Evolutionary conservation across 2,797 vertebrate genomes (phyloP), one percentile per base, ranked within the genome.

Genomic region (Forpus xanthops): DNA sequence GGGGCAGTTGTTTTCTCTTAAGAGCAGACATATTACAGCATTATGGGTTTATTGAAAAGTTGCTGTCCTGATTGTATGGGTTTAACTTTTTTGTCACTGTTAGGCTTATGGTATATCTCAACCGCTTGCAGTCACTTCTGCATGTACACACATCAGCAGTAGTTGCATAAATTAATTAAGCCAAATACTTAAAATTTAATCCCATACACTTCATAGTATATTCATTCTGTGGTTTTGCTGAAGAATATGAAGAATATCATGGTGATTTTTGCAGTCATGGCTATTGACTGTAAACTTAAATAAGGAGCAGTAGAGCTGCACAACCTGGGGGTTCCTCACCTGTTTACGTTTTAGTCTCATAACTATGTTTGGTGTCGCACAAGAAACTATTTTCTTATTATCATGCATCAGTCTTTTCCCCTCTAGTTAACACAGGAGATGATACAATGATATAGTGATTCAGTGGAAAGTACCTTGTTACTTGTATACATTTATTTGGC

Each of bases 101-200:
- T 44, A 42, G 42, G 16, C 33, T 64, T 3, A 0, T 8, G 30
- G 12, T 45, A 13, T 19, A 5, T 72, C 70, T 73, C 58, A 41
- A 1, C 61, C 52, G 8, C 31, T 74, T 62, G 42, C 70, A 89
- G 65, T 77, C 52, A 31, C 31, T 85, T 44, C 17, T 79, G 16
- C 4, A 3, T 1, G 0, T 58, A 15, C 49, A 42, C n/a, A 33
- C n/a, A 53, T 73, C 15, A 47, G 61, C 65, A 20, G 17, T 42
- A 89, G 65, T 27, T 85, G 42, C 62, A 77, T 70, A 77, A 96
- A 94, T 94, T 89, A 92, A 78, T 89, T 70, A 95, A 91, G 11
- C 15, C 31, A 71, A 87, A 91, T 50, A 60, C 47, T 93, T 88
- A 81, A 35, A 16, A 25, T 58, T 91, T 84, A 78, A 91, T 91